Evolutionary conservation across 2,797 vertebrate species (phyloP).

Genomic region (Kryptolebias ocellatus): DNA sequence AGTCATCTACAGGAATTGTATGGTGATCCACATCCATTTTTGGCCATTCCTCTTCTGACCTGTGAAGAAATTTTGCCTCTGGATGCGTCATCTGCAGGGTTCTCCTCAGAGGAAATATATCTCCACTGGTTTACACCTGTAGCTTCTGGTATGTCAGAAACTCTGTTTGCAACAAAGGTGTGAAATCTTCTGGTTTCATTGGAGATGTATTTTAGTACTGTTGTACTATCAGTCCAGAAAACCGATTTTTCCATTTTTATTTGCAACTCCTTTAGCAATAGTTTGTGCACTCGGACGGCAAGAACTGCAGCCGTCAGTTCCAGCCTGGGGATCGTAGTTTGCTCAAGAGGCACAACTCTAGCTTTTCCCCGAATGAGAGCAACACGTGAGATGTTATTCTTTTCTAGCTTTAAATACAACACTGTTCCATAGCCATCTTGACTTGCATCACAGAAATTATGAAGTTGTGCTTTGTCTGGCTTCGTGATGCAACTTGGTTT

Average conservation of each 20-base stretch:
- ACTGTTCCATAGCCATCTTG: background rate
- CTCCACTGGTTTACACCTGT: slow-evolving; percentile 9
- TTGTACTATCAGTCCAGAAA: too few species aligned
- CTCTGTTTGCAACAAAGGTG: slow-evolving; percentile 29
- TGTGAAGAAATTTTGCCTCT: slow-evolving; percentile 2
- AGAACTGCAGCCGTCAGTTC: background rate
- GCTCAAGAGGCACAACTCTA: background rate
- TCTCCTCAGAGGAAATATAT: slow-evolving; percentile 6
- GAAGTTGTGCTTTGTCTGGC: background rate
- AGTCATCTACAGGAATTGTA: slow-evolving; percentile 2
- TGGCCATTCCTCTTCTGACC: background rate
- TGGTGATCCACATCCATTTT: background rate
- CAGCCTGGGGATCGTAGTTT: too few species aligned
- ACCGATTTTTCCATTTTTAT: background rate
- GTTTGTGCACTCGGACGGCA: too few species aligned
- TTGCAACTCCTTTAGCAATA: too few species aligned
- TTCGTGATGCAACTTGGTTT: background rate
- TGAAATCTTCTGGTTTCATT: slow-evolving; percentile 11
- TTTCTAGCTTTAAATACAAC: background rate
- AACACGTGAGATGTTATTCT: too few species aligned
- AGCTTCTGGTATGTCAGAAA: background rate
- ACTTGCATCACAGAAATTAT: slow-evolving; percentile 25
- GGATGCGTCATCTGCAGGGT: slow-evolving; percentile 7
- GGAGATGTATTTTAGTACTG: background rate
- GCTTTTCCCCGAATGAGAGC: too few species aligned